phyloP scores from a whole-genome alignment of 2,113 vertebrate species.

The Brachyistius frenatus region DNA sequence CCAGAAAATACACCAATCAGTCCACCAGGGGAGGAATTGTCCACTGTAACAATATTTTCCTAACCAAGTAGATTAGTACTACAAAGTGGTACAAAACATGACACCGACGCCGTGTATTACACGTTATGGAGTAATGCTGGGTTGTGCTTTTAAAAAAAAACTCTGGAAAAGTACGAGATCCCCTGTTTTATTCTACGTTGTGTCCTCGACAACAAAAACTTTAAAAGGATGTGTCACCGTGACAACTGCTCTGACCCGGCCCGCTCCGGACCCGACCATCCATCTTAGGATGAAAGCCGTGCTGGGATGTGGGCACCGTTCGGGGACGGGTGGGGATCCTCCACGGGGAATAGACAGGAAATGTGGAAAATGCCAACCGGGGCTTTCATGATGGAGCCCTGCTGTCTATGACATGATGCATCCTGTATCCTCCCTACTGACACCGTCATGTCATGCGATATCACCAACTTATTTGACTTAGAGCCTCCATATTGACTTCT shows the following conservation, averaged over 20 bases:
- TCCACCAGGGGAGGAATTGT: too few relatives aligned
- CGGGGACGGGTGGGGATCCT: conserved; percentile 23
- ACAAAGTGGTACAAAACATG: too few relatives aligned
- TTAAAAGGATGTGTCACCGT: background rate
- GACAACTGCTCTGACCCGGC: conserved; percentile 29
- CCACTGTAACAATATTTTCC: too few relatives aligned
- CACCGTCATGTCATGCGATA: background rate
- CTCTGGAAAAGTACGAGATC: too few relatives aligned
- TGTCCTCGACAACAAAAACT: background rate
- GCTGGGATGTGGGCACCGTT: conserved; percentile 31
- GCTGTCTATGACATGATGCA: conserved; percentile 1
- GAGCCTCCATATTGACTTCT: too few relatives aligned
- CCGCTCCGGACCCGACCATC: background rate
- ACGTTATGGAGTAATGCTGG: too few relatives aligned
- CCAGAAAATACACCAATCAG: too few relatives aligned
- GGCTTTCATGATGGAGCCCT: conserved; percentile 39
- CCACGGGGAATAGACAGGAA: conserved; percentile 66
- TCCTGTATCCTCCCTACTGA: conserved; percentile 18
- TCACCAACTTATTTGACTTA: too few relatives aligned
- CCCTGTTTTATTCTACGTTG: too few relatives aligned
- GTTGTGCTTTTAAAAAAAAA: too few relatives aligned
- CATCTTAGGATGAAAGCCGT: conserved; percentile 34
- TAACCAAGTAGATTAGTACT: too few relatives aligned
- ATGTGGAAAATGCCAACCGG: conserved; percentile 38
- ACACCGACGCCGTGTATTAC: too few relatives aligned